These are phyloP conservation scores for Semotilus atromaculatus DNA, from an alignment of 2,797 vertebrate genomes.

Conservation along the genomic window DNA sequence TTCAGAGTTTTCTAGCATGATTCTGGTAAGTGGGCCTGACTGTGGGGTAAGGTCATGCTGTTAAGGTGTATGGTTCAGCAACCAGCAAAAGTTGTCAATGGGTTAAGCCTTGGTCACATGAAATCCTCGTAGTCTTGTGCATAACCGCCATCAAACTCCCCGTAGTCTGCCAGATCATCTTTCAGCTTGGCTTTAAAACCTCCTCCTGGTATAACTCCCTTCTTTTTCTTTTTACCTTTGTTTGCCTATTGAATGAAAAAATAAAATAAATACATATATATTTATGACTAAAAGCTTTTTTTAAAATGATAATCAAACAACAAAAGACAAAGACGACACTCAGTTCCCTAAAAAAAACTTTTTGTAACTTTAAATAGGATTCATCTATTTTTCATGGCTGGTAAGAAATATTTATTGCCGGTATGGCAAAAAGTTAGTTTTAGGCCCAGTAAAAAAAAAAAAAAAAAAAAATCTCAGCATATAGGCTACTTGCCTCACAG, in stretches of 20 bases:
- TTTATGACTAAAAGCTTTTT: not conserved
- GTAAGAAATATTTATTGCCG: no score
- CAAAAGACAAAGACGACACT: no score
- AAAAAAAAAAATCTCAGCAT: no score
- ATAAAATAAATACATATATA: not conserved
- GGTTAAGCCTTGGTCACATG: constrained; percentile 80
- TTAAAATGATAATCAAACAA: no score
- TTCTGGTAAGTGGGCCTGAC: constrained; percentile 83
- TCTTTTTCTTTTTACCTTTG: constrained; percentile 92
- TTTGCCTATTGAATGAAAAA: constrained; percentile 73
- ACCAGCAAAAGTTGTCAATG: constrained; percentile 63
- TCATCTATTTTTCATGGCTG: no score
- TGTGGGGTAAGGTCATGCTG: constrained; percentile 82
- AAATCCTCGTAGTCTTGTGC: constrained; percentile 90
- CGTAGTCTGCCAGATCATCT: constrained; percentile 87
- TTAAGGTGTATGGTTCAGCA: constrained; percentile 74
- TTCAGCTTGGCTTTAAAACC: constrained; percentile 89
- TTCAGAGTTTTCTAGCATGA: constrained; percentile 74
- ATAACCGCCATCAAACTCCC: constrained; percentile 85
- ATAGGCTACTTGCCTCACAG: no score
- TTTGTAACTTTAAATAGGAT: no score
- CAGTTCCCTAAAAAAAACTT: no score
- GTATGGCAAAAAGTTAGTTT: no score
- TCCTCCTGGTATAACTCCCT: constrained; percentile 84
- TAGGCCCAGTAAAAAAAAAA: no score